Percentiles rank a stretch among this genome's conserved stretches.
These are phyloP conservation scores for Alauda arvensis DNA, from an alignment of 2,797 vertebrate species.

Conservation along the genomic window DNA sequence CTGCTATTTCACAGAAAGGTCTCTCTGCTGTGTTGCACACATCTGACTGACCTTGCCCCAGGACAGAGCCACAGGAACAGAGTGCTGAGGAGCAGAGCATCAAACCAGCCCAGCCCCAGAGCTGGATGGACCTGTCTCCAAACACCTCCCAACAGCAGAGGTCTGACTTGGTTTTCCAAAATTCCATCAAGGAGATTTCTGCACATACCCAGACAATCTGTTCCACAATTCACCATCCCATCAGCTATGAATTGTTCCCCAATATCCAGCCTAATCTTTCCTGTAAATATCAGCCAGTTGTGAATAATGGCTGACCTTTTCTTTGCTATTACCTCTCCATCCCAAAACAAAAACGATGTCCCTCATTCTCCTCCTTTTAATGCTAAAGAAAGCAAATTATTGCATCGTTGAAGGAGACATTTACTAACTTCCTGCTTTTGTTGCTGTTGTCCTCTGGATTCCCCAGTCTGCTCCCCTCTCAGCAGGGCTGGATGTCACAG, in stretches of 20 bases:
- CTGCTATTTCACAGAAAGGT: background rate
- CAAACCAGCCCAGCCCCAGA: background rate
- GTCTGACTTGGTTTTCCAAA: background rate
- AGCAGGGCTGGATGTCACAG: accelerated
- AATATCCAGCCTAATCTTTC: background rate
- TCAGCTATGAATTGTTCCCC: background rate
- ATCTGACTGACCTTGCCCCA: background rate
- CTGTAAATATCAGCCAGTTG: background rate
- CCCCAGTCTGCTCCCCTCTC: background rate
- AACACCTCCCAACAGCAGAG: background rate
- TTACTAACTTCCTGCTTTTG: background rate
- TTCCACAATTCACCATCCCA: background rate
- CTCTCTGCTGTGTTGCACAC: background rate
- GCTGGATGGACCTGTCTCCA: background rate
- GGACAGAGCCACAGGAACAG: background rate
- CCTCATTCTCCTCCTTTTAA: background rate
- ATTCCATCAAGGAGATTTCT: background rate
- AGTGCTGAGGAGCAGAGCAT: background rate
- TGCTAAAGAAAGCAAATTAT: background rate
- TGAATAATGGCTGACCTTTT: background rate
- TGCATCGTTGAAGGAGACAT: background rate
- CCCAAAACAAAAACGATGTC: background rate
- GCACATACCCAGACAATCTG: background rate
- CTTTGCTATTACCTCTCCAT: background rate
- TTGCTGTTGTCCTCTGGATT: background rate